Base-by-base conservation (phyloP, 2,888 invertebrate species). In the Cephalotes varians region DNA sequence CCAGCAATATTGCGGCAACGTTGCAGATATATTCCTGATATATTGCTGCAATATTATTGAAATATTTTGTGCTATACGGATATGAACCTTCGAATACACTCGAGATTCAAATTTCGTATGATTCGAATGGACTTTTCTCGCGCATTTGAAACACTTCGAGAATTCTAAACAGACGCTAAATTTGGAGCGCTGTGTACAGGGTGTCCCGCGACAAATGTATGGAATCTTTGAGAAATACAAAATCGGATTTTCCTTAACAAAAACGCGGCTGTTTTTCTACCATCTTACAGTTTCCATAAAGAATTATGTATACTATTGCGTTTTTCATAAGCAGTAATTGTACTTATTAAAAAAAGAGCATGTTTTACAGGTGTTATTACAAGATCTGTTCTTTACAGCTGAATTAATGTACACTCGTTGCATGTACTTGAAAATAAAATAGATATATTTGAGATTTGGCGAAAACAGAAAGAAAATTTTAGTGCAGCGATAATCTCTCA, bases 161-260 rank as follows among this genome's bases (percentile, higher is more conserved):
- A 58, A 73, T 58, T 73, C 21, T 44, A 73, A 73, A 58, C 28
- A 15, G 37, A 56, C 15, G 40, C 40, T 73, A 73, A 73, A 73
- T 73, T 37, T 58, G 58, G 40, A 72, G 12, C 37, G 25, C 25
- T 40, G 18, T 40, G 40, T 73, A 73, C n/a, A 34, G 49, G 31
- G 49, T 51, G 69, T 31, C 25, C 44, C 15, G 34, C 31, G 6
- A 28, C 40, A 15, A 73, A 37, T 10, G 1, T 15, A 9, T 25
- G 4, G 15, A 49, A 31, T 69, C 34, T 51, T 34, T 15, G 18
- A 60, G n/a, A 5, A 34, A n/a, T n/a, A n/a, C 9, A 9, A 58
- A 58, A 7, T 1, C 0, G 10, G n/a, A 34, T 58, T 58, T 31
- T 18, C 18, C 9, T 58, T 31, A 34, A 5, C 2, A 60, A 34